Percentiles rank a stretch among this genome's conserved stretches.
These are phyloP conservation scores for Idaea straminata DNA, from an alignment of 2,888 invertebrate species.

Conservation along the genomic window DNA sequence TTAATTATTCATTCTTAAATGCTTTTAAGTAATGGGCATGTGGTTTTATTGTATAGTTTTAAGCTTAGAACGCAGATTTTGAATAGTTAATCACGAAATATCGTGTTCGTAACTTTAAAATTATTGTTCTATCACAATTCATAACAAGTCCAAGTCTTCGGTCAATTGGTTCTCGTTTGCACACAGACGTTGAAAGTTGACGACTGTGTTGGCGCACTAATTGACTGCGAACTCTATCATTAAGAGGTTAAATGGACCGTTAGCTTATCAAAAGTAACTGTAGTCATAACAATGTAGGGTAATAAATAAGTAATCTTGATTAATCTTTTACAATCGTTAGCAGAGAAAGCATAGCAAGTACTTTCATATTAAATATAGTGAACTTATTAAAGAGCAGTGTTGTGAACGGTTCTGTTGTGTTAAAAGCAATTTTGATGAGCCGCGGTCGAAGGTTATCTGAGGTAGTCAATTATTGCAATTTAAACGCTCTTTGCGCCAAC, in stretches of 20 bases:
- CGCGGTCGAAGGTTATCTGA: conserved; percentile 60
- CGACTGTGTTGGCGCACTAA: conserved; percentile 66
- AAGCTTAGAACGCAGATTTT: conserved; percentile 24
- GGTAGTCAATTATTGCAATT: conserved; percentile 38
- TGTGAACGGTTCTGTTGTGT: conserved; percentile 34
- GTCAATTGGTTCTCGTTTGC: conserved; percentile 61
- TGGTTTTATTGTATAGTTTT: conserved; percentile 23
- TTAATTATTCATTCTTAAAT: conserved; percentile 13
- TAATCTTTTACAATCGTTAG: conserved; percentile 23
- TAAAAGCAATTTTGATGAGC: conserved; percentile 51
- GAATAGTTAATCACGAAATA: conserved; percentile 38
- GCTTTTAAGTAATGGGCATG: conserved; percentile 28
- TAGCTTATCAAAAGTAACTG: conserved; percentile 46
- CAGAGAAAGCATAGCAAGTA: neutral
- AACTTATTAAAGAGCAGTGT: conserved; percentile 6
- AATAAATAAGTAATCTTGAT: conserved; percentile 35
- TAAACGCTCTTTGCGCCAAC: conserved; percentile 44
- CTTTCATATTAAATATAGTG: neutral
- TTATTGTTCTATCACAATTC: conserved; percentile 52
- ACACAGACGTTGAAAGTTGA: conserved; percentile 60
- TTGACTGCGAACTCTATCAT: conserved; percentile 66
- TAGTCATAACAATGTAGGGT: conserved; percentile 42
- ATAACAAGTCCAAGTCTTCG: conserved; percentile 44
- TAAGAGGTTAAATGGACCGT: conserved; percentile 65
- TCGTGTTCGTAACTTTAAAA: conserved; percentile 49